These are phyloP conservation scores for Lacerta agilis DNA, from an alignment of 2,797 vertebrate genomes.

Conservation along the genomic window DNA sequence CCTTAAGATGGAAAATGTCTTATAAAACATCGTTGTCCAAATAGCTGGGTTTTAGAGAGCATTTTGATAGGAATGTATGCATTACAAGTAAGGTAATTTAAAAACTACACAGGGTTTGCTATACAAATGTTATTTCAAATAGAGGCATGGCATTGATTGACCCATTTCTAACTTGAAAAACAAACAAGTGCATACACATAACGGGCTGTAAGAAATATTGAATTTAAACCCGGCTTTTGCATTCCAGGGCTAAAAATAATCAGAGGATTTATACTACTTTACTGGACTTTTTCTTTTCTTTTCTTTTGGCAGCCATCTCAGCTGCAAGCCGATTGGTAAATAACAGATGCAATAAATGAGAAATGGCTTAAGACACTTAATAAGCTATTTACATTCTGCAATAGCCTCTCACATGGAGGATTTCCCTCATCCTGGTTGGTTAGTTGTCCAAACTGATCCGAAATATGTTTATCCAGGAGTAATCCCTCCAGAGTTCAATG, in stretches of 20 bases:
- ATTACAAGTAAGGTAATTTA: not conserved
- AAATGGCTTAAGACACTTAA: not conserved
- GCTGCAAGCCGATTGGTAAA: not conserved
- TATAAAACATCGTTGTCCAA: not conserved
- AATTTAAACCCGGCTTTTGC: not conserved
- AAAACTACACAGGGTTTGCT: not conserved
- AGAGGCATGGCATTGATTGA: not conserved
- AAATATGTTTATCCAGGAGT: not conserved
- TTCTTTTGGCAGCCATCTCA: not conserved
- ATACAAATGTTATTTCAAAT: not conserved
- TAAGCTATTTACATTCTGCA: not conserved
- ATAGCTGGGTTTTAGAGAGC: not conserved
- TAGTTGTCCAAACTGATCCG: not conserved
- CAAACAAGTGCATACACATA: not conserved
- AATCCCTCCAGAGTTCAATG: not conserved
- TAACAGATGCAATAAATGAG: not conserved
- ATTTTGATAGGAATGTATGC: not conserved
- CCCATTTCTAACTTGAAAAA: not conserved
- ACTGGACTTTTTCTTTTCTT: not conserved
- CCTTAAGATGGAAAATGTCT: slow-evolving; percentile 1
- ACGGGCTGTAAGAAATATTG: not conserved
- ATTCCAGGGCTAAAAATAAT: not conserved
- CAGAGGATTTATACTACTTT: not conserved
- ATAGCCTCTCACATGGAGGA: not conserved
- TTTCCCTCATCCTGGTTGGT: not conserved